Evolutionary conservation across 2,113 vertebrate genomes (phyloP).

Genomic region (Poeciliopsis occidentalis): DNA sequence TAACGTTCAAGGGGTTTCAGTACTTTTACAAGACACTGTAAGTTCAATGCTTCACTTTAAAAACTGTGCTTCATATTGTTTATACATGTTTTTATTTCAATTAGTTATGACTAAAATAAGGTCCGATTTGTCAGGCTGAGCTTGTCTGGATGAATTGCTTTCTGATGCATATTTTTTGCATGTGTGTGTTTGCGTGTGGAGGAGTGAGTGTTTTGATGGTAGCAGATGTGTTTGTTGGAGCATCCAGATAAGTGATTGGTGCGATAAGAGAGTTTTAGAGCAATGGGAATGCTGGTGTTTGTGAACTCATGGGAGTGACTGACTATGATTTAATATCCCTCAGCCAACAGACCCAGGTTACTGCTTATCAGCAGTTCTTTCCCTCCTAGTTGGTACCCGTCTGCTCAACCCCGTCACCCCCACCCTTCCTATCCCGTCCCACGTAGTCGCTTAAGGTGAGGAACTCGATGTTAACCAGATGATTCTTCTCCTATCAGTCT

Average conservation of each 20-base stretch:
- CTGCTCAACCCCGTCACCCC: constrained; percentile 12
- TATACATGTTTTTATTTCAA: not conserved
- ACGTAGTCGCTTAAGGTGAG: constrained; percentile 49
- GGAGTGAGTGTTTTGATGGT: constrained; percentile 62
- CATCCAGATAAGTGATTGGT: constrained; percentile 64
- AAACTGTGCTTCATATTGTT: constrained; percentile 6
- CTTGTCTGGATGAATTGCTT: constrained; percentile 27
- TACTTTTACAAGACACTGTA: too few species aligned
- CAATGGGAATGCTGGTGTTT: constrained; percentile 81
- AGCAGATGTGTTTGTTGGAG: constrained; percentile 63
- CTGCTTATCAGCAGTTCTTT: constrained; percentile 85
- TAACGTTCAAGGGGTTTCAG: too few species aligned
- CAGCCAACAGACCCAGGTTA: constrained; percentile 74
- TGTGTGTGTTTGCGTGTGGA: constrained; percentile 56
- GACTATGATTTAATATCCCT: constrained; percentile 81
- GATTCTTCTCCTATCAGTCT: constrained; percentile 68
- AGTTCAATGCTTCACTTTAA: not conserved
- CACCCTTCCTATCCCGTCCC: constrained; percentile 31
- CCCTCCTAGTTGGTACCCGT: constrained; percentile 33
- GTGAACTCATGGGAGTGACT: constrained; percentile 81
- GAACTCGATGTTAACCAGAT: constrained; percentile 91
- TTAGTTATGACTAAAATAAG: constrained; percentile 2
- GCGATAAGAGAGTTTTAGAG: constrained; percentile 62
- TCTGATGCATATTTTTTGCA: constrained; percentile 27
- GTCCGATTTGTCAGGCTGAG: not conserved